Evolutionary conservation across 2,113 vertebrate genomes (phyloP).

Genomic region (Eudyptes chrysolophus): DNA sequence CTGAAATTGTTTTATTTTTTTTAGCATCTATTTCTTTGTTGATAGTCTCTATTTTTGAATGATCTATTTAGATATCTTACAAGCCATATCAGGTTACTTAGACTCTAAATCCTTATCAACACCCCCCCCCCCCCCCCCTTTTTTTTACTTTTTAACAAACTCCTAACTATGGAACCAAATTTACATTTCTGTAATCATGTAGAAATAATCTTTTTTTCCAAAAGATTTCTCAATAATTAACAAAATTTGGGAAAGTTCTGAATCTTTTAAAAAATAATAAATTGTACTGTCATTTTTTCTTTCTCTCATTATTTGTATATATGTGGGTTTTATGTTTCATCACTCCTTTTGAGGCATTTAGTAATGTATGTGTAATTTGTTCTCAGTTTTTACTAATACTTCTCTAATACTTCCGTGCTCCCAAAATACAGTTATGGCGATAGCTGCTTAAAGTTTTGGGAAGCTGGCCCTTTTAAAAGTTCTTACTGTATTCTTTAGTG

Average conservation of each 20-base stretch:
- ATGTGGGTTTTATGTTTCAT: not conserved
- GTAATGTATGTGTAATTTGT: not conserved
- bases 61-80: not conserved
- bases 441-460: not conserved
- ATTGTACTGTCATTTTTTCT: not conserved
- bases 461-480: not conserved
- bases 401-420: not conserved
- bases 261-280: not conserved
- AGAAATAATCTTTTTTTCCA: not conserved
- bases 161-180: not conserved
- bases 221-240: not conserved
- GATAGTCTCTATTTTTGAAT: not conserved
- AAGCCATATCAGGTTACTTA: not conserved
- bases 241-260: not conserved
- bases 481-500: not conserved
- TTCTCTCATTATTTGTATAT: not conserved
- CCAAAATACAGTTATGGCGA: not conserved
- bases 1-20: not conserved
- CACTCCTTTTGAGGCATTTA: not conserved
- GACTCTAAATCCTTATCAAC: not conserved
- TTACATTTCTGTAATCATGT: not conserved
- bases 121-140: fast-evolving
- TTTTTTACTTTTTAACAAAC: not conserved
- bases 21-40: not conserved
- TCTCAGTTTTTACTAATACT: not conserved